Evolutionary conservation across 2,113 vertebrate species (phyloP).

Genomic region (Oncorhynchus kisutch): DNA sequence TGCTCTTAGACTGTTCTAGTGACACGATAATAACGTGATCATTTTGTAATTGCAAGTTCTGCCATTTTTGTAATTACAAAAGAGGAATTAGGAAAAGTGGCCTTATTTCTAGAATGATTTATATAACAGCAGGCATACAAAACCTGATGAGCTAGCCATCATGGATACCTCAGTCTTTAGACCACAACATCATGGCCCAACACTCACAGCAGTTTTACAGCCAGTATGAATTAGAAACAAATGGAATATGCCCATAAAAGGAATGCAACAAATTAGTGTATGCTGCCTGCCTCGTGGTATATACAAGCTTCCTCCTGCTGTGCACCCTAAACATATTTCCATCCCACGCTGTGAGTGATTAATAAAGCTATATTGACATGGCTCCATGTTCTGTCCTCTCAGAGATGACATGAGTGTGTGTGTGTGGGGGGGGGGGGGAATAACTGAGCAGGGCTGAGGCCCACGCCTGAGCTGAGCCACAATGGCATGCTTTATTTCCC

Average conservation of each 20-base stretch:
- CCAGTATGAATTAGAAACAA: not conserved
- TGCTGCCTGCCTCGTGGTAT: no score
- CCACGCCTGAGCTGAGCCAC: constrained; percentile 64
- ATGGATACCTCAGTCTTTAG: not conserved
- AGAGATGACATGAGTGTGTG: constrained; percentile 16
- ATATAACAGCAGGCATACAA: not conserved
- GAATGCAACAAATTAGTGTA: not conserved
- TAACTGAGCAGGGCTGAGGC: constrained; percentile 61
- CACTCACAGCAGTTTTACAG: not conserved
- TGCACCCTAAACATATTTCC: not conserved
- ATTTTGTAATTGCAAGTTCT: no score
- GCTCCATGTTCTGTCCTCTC: constrained; percentile 39
- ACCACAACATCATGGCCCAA: not conserved
- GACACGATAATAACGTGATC: no score
- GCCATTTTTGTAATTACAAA: no score
- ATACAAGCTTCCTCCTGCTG: not conserved
- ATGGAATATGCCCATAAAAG: not conserved
- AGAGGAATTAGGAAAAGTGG: no score
- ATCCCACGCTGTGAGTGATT: not conserved
- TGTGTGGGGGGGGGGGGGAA: constrained; percentile 38
- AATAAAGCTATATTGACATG: not conserved
- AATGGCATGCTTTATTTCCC: constrained; percentile 73
- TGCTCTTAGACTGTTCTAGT: no score
- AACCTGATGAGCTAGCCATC: not conserved
- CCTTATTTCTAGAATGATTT: not conserved